Evolutionary conservation across 2,113 vertebrate species (phyloP), one percentile per base, ranked within the genome.

Genomic region (Jacana jacana): DNA sequence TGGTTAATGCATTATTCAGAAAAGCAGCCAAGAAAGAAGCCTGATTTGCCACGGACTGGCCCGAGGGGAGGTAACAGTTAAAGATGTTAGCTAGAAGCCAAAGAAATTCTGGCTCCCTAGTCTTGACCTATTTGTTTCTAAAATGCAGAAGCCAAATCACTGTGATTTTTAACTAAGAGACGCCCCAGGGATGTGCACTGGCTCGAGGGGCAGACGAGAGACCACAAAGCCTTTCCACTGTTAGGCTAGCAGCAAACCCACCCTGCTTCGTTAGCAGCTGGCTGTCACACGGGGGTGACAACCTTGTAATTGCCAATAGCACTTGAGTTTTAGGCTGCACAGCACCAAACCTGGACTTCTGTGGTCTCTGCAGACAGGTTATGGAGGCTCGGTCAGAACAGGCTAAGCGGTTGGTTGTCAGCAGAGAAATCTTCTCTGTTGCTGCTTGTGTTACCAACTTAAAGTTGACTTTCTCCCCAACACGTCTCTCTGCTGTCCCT

Each of bases 221-320:
- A 49, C 8, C 44, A 49, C 39, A 13, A 16, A 76, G n/a, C 31
- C 4, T 76, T 85, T 79, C 37, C 66, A 64, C 42, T 42, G 48
- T 37, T 2, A 64, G 42, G 42, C 22, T 33, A 39, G 42, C 60
- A 83, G 49, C 57, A 73, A 72, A 37, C 35, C 70, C 33, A 42
- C 22, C 66, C 51, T 37, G 33, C 79, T 55, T 61, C 60, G 39
- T 31, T 48, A 55, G 52, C 49, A 58, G 71, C 48, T 23, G 69
- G 66, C 15, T n/a, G 39, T 24, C 42, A 37, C 35, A n/a, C n/a
- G 23, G 68, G 22, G 39, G 27, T 78, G 71, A 24, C n/a, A 72
- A 30, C 22, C 48, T 37, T 5, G 46, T 66, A 19, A 28, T 25
- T 2, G 0, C n/a, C 10, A 3, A 6, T 1, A 15, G 27, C 30